Conservation (phyloP, 1,140 invertebrate genomes). For the Scylla paramamosain region DNA sequence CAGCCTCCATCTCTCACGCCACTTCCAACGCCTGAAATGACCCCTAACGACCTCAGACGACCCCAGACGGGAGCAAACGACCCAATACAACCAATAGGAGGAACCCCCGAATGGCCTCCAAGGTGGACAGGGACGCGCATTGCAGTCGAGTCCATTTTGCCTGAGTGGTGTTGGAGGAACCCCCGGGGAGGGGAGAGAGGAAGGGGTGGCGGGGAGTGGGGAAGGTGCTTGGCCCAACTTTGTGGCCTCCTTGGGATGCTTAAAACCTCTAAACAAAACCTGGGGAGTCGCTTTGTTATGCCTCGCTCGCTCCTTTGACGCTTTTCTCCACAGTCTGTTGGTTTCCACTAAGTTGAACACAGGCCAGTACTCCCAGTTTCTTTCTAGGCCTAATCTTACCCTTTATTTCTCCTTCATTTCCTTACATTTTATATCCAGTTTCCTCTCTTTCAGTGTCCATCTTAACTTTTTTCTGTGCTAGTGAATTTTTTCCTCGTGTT, state of each 20-base stretch:
- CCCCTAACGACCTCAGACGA: slow-evolving; percentile 55
- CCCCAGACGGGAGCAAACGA: slow-evolving; percentile 65
- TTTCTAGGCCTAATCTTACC: too few relatives aligned
- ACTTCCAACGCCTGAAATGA: slow-evolving; percentile 35
- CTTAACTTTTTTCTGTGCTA: neutral
- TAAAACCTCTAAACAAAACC: slow-evolving; percentile 38
- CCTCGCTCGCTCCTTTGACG: neutral
- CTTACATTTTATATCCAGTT: neutral
- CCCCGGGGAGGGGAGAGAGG: neutral
- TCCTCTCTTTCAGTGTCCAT: neutral
- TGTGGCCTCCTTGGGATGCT: slow-evolving; percentile 38
- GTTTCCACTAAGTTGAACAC: too few relatives aligned
- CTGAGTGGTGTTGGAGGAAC: neutral
- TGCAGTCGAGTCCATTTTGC: slow-evolving; percentile 55
- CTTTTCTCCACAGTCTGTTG: neutral
- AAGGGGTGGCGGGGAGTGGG: neutral
- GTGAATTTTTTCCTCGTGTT: neutral
- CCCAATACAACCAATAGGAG: slow-evolving; percentile 66
- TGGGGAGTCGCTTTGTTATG: slow-evolving; percentile 16
- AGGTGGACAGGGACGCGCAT: neutral
- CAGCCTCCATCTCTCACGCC: slow-evolving; percentile 49
- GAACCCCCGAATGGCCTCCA: slow-evolving; percentile 51
- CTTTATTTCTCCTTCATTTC: too few relatives aligned
- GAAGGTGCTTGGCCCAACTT: slow-evolving; percentile 47
- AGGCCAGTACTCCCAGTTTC: too few relatives aligned